Base-by-base conservation (phyloP, 2,888 invertebrate genomes). In the Rotaria macrura region DNA sequence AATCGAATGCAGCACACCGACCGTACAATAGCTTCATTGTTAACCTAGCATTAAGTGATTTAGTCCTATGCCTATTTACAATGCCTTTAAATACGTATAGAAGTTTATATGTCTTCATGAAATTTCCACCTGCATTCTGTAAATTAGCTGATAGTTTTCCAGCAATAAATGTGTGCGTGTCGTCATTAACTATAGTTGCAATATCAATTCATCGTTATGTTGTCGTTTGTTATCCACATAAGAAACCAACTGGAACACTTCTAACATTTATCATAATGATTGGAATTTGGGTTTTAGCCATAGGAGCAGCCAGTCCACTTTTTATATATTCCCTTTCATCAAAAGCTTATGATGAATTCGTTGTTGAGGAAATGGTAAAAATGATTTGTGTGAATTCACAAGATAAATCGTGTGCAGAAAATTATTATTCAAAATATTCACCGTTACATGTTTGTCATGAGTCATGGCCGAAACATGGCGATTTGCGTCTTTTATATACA, bases 31-130 rank as follows among this genome's bases (percentile, higher is more conserved):
- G 43, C 43, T 79, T 79, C 43, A 79, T 79, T n/a, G 79, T 43
- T 25, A 79, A 79, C 43, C 43, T 79, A 79, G 79, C 79, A n/a
- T 79, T 79, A 43, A 79, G 79, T 43, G 79, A 79, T 79, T 79
- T 79, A 7, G 43, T 79, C 12, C n/a, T 79, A 79, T 79, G 79
- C n/a, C 14, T 79, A 79, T 43, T 79, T 52, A 52, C 52, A 52
- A 52, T 52, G 52, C 52, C 52, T 52, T 52, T 52, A 23, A 52
- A 52, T 52, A 52, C 52, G 23, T 52, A 52, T 52, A 20, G 52
- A 52, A 52, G 23, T 52, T 23, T 52, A 52, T 23, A 52, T 52
- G 10, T 23, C 3, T 52, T 23, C 10, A 52, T 52, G 52, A 52
- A 5, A 52, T 52, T 52, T 23, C 52, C 52, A 52, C 52, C 52